Percentiles rank a stretch among this genome's conserved stretches.
Evolutionary conservation across 2,888 invertebrate genomes (phyloP).

Genomic region (Allophyes oxyacanthae): DNA sequence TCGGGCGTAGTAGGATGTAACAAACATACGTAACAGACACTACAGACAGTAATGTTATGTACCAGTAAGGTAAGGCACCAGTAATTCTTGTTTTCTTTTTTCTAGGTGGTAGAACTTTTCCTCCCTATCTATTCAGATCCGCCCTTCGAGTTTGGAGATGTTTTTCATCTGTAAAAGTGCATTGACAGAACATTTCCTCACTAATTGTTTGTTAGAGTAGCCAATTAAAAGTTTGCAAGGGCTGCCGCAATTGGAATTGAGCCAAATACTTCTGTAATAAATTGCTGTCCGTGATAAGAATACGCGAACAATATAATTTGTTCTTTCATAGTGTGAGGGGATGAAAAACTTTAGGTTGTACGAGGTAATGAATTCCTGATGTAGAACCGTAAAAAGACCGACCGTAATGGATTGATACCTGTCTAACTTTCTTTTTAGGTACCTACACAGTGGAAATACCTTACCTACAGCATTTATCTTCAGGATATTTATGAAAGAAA

Average conservation of each 20-base stretch:
- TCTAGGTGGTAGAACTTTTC: not conserved
- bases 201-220: conserved; percentile 63
- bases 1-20: too few species aligned
- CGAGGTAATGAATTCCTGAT: conserved; percentile 56
- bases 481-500: conserved; percentile 37
- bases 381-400: conserved; percentile 45
- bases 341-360: conserved; percentile 52
- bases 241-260: conserved; percentile 67
- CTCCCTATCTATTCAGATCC: not conserved
- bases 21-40: too few species aligned
- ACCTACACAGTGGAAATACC: conserved; percentile 18
- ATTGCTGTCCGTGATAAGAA: conserved; percentile 65
- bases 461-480: conserved; percentile 26
- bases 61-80: too few species aligned
- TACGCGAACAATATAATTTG: conserved; percentile 61
- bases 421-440: conserved; percentile 39
- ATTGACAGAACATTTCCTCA: conserved; percentile 56
- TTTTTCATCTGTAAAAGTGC: conserved; percentile 47
- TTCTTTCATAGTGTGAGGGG: conserved; percentile 51
- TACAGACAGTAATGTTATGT: too few species aligned
- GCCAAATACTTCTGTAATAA: conserved; percentile 67
- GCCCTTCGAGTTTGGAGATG: conserved; percentile 17
- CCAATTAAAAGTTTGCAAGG: conserved; percentile 77
- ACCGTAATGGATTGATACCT: conserved; percentile 52
- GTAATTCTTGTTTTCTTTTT: too few species aligned